Evolutionary conservation across 2,797 vertebrate genomes (phyloP).

Genomic region (Gadopsis bispinosus): DNA sequence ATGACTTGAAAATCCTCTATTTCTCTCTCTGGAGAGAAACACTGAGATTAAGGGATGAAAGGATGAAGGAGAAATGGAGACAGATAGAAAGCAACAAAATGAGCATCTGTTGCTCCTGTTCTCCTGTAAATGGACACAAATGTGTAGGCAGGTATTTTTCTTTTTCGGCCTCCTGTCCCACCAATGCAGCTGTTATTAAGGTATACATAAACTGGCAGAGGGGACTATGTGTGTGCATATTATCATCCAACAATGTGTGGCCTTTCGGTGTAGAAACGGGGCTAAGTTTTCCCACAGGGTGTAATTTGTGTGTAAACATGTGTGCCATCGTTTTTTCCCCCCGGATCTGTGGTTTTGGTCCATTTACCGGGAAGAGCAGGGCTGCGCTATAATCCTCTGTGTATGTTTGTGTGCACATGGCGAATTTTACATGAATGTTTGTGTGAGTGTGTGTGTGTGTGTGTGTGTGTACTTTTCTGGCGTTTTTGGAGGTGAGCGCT

Average conservation of each 20-base stretch:
- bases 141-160: slow-evolving; percentile 14
- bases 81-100: slow-evolving; percentile 45
- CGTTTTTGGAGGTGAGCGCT: neutral
- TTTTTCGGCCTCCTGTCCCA: slow-evolving; percentile 8
- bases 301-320: slow-evolving; percentile 77
- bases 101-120: slow-evolving; percentile 13
- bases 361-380: slow-evolving; percentile 69
- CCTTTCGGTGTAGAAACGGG: slow-evolving; percentile 60
- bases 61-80: slow-evolving; percentile 46
- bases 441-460: slow-evolving; percentile 31
- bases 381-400: slow-evolving; percentile 43
- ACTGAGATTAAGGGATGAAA: slow-evolving; percentile 53
- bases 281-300: slow-evolving; percentile 78
- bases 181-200: slow-evolving; percentile 43
- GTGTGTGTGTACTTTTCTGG: neutral
- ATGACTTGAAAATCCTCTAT: slow-evolving; percentile 69
- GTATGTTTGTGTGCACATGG: slow-evolving; percentile 37
- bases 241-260: slow-evolving; percentile 68
- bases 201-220: slow-evolving; percentile 45
- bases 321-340: slow-evolving; percentile 54
- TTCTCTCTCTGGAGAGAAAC: slow-evolving; percentile 59
- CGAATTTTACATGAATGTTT: slow-evolving; percentile 1
- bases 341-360: slow-evolving; percentile 74
- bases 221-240: slow-evolving; percentile 61
- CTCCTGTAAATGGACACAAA: slow-evolving; percentile 14